Percentiles rank a stretch among this genome's conserved stretches.
Evolutionary conservation across 2,888 invertebrate species (phyloP).

Genomic region (Apotomis capreana): DNA sequence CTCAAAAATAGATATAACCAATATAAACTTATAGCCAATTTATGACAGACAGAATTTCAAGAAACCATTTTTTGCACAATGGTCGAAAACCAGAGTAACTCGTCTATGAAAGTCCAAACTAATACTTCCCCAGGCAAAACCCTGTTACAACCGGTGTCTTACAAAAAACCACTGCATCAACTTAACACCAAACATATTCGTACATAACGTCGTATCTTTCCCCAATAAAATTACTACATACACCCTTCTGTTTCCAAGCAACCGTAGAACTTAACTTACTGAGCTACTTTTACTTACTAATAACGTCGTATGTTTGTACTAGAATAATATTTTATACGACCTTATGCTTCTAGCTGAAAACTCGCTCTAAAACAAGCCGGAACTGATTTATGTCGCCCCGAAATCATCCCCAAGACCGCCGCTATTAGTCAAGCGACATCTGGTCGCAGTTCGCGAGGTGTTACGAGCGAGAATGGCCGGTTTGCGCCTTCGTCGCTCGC

Average conservation of each 20-base stretch:
- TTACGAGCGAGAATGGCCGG: slow-evolving; percentile 14
- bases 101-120: not conserved
- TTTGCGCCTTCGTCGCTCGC: slow-evolving; percentile 52
- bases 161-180: slow-evolving; percentile 7
- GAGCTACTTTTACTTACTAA: not conserved
- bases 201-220: not conserved
- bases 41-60: too few relatives aligned
- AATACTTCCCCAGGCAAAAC: not conserved
- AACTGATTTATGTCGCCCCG: slow-evolving; percentile 59
- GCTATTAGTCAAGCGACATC: slow-evolving; percentile 47
- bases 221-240: not conserved
- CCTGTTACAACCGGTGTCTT: not conserved
- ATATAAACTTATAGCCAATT: too few relatives aligned
- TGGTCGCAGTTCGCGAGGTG: slow-evolving; percentile 39
- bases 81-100: too few relatives aligned
- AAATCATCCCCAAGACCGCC: slow-evolving; percentile 68
- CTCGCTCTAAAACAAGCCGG: slow-evolving; percentile 29
- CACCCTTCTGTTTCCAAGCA: not conserved
- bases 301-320: not conserved
- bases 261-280: not conserved
- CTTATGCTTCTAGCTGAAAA: not conserved
- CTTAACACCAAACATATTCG: not conserved
- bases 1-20: too few relatives aligned
- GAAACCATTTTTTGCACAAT: too few relatives aligned
- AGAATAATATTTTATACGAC: not conserved